Conservation (phyloP, 2,113 vertebrate genomes). For the Takifugu flavidus region DNA sequence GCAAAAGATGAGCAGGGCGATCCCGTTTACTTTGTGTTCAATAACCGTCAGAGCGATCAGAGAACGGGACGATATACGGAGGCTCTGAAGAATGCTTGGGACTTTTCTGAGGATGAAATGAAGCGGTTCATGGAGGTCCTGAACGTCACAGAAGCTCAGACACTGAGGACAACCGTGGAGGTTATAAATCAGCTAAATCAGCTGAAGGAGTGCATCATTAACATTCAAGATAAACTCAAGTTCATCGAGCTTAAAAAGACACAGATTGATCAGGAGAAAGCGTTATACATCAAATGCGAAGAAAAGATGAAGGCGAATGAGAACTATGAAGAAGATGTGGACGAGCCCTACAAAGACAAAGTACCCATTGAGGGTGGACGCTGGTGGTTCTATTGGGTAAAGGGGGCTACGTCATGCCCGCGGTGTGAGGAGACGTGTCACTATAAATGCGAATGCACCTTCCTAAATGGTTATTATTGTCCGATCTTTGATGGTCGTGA, state of each 20-base stretch:
- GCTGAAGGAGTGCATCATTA: neutral
- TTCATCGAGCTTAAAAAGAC: neutral
- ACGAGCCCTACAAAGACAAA: conserved; percentile 7
- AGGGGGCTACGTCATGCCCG: conserved; percentile 7
- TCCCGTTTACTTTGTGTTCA: too few relatives aligned
- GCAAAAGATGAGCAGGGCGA: too few relatives aligned
- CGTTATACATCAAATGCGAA: neutral
- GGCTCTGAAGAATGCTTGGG: too few relatives aligned
- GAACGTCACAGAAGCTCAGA: too few relatives aligned
- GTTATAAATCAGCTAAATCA: neutral
- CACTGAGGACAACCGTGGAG: too few relatives aligned
- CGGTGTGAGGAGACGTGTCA: conserved; percentile 22
- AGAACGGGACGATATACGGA: too few relatives aligned
- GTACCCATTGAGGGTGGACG: neutral
- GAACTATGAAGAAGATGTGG: neutral
- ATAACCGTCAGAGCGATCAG: too few relatives aligned
- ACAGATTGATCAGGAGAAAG: neutral
- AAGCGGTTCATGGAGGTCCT: too few relatives aligned
- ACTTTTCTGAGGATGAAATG: too few relatives aligned
- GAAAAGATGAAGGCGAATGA: neutral
- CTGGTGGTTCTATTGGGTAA: neutral
- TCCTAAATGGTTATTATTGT: too few relatives aligned
- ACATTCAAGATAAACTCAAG: neutral
- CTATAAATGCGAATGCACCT: neutral
- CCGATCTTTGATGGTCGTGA: too few relatives aligned